Evolutionary conservation across 2,797 vertebrate genomes (phyloP), one percentile per base, ranked within the genome.

Genomic region (Poliocrania exsul): DNA sequence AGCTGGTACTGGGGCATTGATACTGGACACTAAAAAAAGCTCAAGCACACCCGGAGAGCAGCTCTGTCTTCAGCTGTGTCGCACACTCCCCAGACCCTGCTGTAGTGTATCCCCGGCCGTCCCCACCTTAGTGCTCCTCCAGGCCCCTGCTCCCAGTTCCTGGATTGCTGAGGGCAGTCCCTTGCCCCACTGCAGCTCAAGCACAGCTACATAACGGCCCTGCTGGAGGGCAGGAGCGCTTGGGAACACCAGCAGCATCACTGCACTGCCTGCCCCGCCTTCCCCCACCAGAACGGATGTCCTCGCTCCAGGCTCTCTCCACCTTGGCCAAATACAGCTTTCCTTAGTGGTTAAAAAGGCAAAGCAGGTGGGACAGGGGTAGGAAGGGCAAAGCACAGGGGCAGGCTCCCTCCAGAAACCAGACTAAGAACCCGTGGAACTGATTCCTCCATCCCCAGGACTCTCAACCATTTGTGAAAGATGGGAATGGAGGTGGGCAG

Each of bases 351-450:
- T 18, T 26, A 35, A 7, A 26, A 38, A 7, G 5, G 40, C 8
- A 9, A 29, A 4, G 10, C 21, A 26, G 21, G 28, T 10, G 11
- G 13, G 14, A 37, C 5, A 16, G 10, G 21, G 38, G 5, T 1
- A 37, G 6, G 1, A 31, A 25, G 16, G 28, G 4, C 11, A 28
- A 29, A 24, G 12, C 3, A 7, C 24, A 8, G 1, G 25, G 46
- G 3, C 54, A 54, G 19, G 16, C 26, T 60, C 35, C 42, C 29
- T 28, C 11, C 15, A 44, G 46, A 56, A 47, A n/a, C 13, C 10
- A n/a, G 35, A 11, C 0, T 5, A 6, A 35, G 24, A 56, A 19
- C 19, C 21, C 21, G 1, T 0, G 1, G 3, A 4, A 37, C 13
- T 1, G 4, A 12, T 15, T 51, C 9, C 51, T 33, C 8, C 25